Evolutionary conservation across 1,140 invertebrate genomes (phyloP), one percentile per base, ranked within the genome.

Genomic region (Bombus picipes): DNA sequence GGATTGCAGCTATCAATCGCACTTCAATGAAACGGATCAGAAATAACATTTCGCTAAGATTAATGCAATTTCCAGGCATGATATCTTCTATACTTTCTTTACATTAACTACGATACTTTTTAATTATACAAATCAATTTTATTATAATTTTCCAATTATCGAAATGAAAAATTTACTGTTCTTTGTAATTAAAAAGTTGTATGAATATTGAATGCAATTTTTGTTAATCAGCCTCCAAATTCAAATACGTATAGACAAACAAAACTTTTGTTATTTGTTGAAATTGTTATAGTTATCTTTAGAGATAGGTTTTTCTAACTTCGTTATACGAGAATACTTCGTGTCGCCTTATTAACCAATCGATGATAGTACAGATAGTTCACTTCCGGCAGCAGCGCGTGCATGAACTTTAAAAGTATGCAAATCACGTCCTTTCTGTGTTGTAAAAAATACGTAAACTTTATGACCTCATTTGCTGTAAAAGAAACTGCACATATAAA

Each of bases 391-490:
- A 28, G 68, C 25, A 18, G 18, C 68, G 22, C 37, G 68, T 71
- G 68, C 22, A 34, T 39, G 37, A 71, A 71, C 68, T 71, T 71
- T 71, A 39, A 41, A 71, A 25, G 18, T 71, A 39, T 71, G 68
- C 37, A 39, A 28, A 39, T 37, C 68, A 39, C 22, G 22, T 37
- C 18, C 22, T 66, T 66, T 13, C 65, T 66, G 15, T 32, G 62
- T 65, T 65, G n/a, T 66, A 66, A 66, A 66, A 66, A 32, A 32
- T 32, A 32, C n/a, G 15, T 18, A 66, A 66, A 32, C 62, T 18
- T 32, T 32, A 66, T 66, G n/a, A 32, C 2, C 65, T 66, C n/a
- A 66, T 66, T 66, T 18, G 32, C 65, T 32, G 65, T 32, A 15
- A 34, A 66, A 66, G 62, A 32, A 59, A 66, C 15, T 70, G 32